Base-by-base conservation (phyloP, 1,140 invertebrate genomes). In the Eupristina koningsbergeri region DNA sequence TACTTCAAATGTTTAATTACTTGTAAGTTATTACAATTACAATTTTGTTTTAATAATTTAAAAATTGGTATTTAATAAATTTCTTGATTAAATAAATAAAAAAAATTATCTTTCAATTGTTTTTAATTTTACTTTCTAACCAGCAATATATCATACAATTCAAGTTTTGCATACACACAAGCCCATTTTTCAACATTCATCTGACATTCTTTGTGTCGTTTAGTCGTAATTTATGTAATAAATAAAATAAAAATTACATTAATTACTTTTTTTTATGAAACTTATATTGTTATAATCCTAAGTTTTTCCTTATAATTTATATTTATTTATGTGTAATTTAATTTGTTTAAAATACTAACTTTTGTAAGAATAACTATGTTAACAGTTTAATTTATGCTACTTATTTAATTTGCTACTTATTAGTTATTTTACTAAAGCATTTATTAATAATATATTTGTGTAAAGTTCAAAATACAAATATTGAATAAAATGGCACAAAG, bases 131-230 rank as follows among this genome's bases (percentile, higher is more conserved):
- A 58, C 61, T 69, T 78, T 83, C 47, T 78, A 78, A 58, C 73
- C 75, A 78, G 74, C 50, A 22, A 58, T 76, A 83, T 58, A 9
- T 71, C 29, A 71, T 83, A 83, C 39, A 61, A 83, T 78, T 83
- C 45, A 78, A 83, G 19, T 64, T 83, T 83, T 83, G 50, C 63
- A 75, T 82, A 82, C 45, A 78, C 36, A 36, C 69, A 77, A 83
- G 47, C 74, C 36, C 34, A 64, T 76, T 76, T 81, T 61, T 64
- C 81, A 71, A 71, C 69, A 50, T 83, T 83, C 73, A 83, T 83
- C 81, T 84, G 69, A 84, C 47, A 76, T 84, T 81, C 76, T 67
- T 81, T 80, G 77, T 84, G 78, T 80, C 71, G 29, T 84, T 80
- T 63, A 75, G 41, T 80, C 26, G 31, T 82, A 82, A 75, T 82